A percentile compares a stretch with the other conserved stretches of the same genome.
These are phyloP conservation scores for Heliconius sara DNA, from an alignment of 2,888 invertebrate genomes.

Conservation along the genomic window DNA sequence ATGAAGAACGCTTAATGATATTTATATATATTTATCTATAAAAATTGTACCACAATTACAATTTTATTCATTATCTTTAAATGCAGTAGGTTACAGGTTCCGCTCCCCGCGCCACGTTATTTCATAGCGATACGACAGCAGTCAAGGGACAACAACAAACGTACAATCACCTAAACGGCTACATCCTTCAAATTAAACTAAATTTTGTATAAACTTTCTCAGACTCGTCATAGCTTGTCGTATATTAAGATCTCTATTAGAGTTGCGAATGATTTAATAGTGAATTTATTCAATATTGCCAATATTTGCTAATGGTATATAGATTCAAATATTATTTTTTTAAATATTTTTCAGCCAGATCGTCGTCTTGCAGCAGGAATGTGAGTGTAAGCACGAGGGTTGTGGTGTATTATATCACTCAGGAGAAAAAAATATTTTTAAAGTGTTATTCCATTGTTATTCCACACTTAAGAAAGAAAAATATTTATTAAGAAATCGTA, in stretches of 20 bases:
- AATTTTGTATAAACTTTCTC: constrained; percentile 9
- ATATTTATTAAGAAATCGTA: no score
- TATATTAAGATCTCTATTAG: not conserved
- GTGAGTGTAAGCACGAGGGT: no score
- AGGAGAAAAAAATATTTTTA: no score
- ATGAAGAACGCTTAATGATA: no score
- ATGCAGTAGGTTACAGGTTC: not conserved
- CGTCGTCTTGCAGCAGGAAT: no score
- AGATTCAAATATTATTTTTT: not conserved
- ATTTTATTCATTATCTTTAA: no score
- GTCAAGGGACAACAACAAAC: constrained; percentile 7
- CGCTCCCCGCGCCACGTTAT: not conserved
- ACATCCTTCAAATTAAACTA: constrained; percentile 1
- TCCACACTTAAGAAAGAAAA: no score
- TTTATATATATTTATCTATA: no score
- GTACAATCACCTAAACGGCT: constrained; percentile 24
- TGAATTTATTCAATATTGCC: not conserved
- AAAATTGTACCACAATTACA: no score
- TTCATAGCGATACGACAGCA: not conserved
- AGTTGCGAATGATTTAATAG: not conserved
- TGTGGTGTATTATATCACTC: no score
- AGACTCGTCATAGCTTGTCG: not conserved
- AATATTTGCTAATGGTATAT: not conserved
- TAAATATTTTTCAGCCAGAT: not conserved
- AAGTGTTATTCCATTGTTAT: no score